Percentiles rank a stretch among this genome's conserved stretches.
Evolutionary conservation across 1,140 invertebrate genomes (phyloP).

Genomic region (Drosophila watanabei): DNA sequence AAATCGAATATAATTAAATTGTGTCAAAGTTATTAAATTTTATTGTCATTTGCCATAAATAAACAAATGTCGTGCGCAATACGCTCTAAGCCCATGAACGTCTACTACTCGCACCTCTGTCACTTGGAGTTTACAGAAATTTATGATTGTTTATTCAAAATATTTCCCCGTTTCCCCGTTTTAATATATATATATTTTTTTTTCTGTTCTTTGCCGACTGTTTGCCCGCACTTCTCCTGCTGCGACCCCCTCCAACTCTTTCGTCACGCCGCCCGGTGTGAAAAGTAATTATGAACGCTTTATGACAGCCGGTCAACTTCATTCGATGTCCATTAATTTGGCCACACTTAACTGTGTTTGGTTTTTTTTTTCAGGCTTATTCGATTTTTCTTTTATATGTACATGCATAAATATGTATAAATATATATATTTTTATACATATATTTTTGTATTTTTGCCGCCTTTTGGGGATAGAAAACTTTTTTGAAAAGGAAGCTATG

Average conservation of each 20-base stretch:
- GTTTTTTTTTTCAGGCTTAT: constrained; percentile 9
- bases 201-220: constrained; percentile 48
- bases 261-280: constrained; percentile 65
- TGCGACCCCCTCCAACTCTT: background rate
- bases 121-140: constrained; percentile 56
- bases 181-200: constrained; percentile 6
- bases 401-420: background rate
- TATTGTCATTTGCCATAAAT: constrained; percentile 68
- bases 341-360: constrained; percentile 60
- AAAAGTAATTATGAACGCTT: constrained; percentile 80
- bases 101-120: constrained; percentile 22
- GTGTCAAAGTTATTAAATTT: constrained; percentile 74
- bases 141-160: constrained; percentile 65
- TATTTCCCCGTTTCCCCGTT: constrained; percentile 9
- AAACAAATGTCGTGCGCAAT: constrained; percentile 64
- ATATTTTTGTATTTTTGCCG: background rate
- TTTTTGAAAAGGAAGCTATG: background rate
- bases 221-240: background rate
- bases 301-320: constrained; percentile 79
- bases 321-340: constrained; percentile 77
- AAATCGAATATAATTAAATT: constrained; percentile 75
- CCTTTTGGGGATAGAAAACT: background rate
- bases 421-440: too few species aligned
- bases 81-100: constrained; percentile 39
- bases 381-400: background rate